These are phyloP conservation scores for Myiothlypis coronata DNA, from an alignment of 2,797 vertebrate species.

Conservation along the genomic window DNA sequence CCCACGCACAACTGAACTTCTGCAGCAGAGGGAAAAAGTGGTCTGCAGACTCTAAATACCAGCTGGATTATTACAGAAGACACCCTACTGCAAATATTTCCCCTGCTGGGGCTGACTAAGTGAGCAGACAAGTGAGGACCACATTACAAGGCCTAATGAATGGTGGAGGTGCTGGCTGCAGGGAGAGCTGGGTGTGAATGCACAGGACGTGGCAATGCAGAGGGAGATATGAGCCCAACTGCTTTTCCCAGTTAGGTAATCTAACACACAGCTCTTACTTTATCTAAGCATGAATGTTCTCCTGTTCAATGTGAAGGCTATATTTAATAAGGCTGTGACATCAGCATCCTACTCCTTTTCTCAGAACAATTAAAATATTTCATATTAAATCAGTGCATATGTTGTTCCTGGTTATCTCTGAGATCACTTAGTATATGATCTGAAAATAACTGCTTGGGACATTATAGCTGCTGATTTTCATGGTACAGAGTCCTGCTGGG, in stretches of 20 bases:
- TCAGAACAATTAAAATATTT: constrained; percentile 30
- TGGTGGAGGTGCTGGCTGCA: not conserved
- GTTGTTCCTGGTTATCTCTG: not conserved
- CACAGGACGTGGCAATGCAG: not conserved
- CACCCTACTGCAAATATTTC: not conserved
- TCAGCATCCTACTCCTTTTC: not conserved
- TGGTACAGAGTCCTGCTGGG: not conserved
- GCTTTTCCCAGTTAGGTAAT: not conserved
- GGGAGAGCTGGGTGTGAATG: not conserved
- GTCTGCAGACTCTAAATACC: not conserved
- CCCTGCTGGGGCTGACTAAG: not conserved
- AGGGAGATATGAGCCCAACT: not conserved
- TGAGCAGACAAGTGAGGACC: not conserved
- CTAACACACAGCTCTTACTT: not conserved
- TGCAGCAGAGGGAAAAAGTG: not conserved
- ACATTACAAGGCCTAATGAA: not conserved
- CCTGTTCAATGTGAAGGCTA: not conserved
- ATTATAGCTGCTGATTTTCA: not conserved
- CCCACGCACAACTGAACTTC: not conserved
- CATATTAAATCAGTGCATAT: not conserved
- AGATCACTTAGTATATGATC: not conserved
- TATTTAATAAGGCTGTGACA: not conserved
- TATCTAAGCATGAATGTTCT: not conserved
- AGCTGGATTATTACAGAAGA: not conserved
- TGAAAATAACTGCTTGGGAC: not conserved